phyloP scores from a whole-genome alignment of 2,113 vertebrate species.

The Cynopterus brachyotis region DNA sequence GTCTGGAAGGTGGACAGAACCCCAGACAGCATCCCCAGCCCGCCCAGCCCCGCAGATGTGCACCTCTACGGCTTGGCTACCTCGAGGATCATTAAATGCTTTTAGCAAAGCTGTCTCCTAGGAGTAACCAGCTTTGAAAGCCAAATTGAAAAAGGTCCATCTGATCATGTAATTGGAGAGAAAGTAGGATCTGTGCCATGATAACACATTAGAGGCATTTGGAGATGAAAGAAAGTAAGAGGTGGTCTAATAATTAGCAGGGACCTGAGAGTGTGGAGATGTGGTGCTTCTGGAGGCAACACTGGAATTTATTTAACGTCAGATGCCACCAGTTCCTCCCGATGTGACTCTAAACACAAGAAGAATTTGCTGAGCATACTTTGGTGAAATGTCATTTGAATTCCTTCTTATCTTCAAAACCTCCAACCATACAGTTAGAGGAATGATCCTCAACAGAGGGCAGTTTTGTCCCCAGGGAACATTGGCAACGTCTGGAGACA shows the following conservation, averaged over 20 bases:
- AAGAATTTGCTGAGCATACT: neutral
- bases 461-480: neutral
- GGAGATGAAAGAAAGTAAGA: conserved; percentile 73
- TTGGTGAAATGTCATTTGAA: neutral
- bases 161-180: conserved; percentile 77
- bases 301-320: neutral
- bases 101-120: conserved; percentile 80
- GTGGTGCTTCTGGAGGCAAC: neutral
- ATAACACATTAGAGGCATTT: conserved; percentile 77
- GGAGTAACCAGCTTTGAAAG: conserved; percentile 77
- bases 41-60: neutral
- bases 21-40: neutral
- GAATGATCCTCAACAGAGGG: neutral
- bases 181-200: conserved; percentile 76
- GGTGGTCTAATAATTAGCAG: conserved; percentile 69
- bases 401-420: neutral
- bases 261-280: neutral
- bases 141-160: conserved; percentile 81
- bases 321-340: neutral
- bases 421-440: neutral
- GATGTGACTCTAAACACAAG: neutral
- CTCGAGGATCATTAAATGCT: conserved; percentile 77
- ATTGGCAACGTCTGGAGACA: neutral
- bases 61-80: conserved; percentile 71
- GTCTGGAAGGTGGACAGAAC: neutral